Conservation (phyloP, 2,888 invertebrate genomes). For the Mechanitis messenoides region DNA sequence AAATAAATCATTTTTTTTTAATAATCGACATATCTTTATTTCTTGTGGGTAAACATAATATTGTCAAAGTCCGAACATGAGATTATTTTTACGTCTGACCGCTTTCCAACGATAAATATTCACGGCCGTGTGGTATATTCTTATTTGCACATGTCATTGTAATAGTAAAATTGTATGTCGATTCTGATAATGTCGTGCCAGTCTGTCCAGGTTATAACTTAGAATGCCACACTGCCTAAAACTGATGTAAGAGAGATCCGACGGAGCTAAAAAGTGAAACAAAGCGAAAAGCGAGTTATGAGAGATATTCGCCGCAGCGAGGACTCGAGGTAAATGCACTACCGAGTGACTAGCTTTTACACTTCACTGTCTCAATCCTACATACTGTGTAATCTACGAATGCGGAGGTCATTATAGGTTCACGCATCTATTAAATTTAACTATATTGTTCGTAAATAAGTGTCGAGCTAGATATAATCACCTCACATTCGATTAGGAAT, state of each 20-base stretch:
- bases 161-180: conserved; percentile 42
- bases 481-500: conserved; percentile 29
- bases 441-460: conserved; percentile 9
- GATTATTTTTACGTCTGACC: conserved; percentile 30
- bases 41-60: conserved; percentile 52
- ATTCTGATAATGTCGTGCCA: conserved; percentile 62
- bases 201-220: conserved; percentile 71
- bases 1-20: conserved; percentile 9
- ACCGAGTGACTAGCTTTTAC: conserved; percentile 51
- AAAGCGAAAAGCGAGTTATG: conserved; percentile 38
- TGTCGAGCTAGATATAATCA: conserved; percentile 20
- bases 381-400: conserved; percentile 28
- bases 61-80: conserved; percentile 39
- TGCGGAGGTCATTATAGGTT: conserved; percentile 13
- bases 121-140: conserved; percentile 33
- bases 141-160: conserved; percentile 30
- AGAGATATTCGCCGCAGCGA: conserved; percentile 51
- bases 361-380: conserved; percentile 25
- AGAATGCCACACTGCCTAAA: conserved; percentile 71
- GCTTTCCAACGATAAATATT: conserved; percentile 29
- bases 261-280: conserved; percentile 56
- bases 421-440: neutral
- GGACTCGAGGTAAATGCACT: conserved; percentile 71
- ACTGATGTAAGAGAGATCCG: conserved; percentile 56
- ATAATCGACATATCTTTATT: conserved; percentile 43